phyloP scores from a whole-genome alignment of 2,888 invertebrate species.

The Limnephilus auricula region DNA sequence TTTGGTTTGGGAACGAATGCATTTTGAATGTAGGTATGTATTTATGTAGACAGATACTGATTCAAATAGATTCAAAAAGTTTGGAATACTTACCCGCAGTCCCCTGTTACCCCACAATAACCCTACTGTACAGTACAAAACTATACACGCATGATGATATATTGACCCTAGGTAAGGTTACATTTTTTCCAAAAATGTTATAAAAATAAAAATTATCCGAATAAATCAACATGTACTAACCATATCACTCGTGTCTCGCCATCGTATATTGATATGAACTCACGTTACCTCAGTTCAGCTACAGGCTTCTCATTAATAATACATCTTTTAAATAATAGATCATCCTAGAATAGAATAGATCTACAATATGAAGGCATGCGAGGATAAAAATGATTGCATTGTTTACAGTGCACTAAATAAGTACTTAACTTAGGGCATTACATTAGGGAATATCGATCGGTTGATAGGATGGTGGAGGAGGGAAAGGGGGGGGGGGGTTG shows the following conservation, averaged over 20 bases:
- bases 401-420: neutral
- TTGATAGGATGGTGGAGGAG: neutral
- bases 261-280: neutral
- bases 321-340: neutral
- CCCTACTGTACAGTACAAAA: too few relatives aligned
- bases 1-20: too few relatives aligned
- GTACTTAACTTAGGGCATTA: neutral
- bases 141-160: too few relatives aligned
- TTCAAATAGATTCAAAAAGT: too few relatives aligned
- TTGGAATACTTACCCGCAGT: too few relatives aligned
- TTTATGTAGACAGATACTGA: too few relatives aligned
- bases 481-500: neutral
- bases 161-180: too few relatives aligned
- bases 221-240: neutral
- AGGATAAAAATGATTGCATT: neutral
- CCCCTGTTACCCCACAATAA: too few relatives aligned
- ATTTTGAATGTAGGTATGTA: too few relatives aligned
- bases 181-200: too few relatives aligned
- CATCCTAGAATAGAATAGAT: neutral
- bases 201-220: too few relatives aligned
- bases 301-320: neutral
- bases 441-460: neutral
- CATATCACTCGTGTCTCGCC: neutral
- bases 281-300: neutral
- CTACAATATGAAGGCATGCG: neutral